These are phyloP conservation scores for Tetanocera ferruginea DNA, from an alignment of 2,888 invertebrate genomes.

Conservation along the genomic window DNA sequence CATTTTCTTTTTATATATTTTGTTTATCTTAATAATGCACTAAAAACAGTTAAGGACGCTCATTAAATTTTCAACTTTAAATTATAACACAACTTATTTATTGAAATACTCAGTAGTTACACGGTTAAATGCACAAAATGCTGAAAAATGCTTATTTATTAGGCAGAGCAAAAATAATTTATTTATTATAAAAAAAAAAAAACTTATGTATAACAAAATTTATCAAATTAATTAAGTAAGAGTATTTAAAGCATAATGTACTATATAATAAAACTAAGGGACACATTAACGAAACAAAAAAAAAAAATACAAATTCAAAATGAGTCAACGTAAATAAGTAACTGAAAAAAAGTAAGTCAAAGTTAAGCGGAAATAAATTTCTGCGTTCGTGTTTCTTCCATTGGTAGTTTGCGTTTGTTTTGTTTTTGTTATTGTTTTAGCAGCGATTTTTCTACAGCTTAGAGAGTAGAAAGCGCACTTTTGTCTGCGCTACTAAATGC, in stretches of 20 bases:
- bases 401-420: slow-evolving; percentile 44
- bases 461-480: too few species aligned
- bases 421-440: too few species aligned
- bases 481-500: too few species aligned
- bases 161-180: slow-evolving; percentile 1
- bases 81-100: too few species aligned
- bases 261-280: slow-evolving; percentile 43
- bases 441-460: too few species aligned
- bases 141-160: slow-evolving; percentile 51
- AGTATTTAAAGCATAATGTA: slow-evolving; percentile 32
- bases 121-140: slow-evolving; percentile 58
- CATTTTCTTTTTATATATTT: too few species aligned
- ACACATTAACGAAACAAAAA: slow-evolving; percentile 32
- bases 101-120: not conserved
- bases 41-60: too few species aligned
- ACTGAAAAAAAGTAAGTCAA: not conserved
- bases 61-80: too few species aligned
- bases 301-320: not conserved
- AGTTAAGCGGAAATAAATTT: slow-evolving; percentile 20
- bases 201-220: slow-evolving; percentile 24
- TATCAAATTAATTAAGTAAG: slow-evolving; percentile 30
- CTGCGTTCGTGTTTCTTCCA: slow-evolving; percentile 46
- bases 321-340: not conserved
- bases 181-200: not conserved
- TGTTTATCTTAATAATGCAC: too few species aligned